Conservation (phyloP, 1,140 invertebrate genomes). For the Drosophila sturtevanti region DNA sequence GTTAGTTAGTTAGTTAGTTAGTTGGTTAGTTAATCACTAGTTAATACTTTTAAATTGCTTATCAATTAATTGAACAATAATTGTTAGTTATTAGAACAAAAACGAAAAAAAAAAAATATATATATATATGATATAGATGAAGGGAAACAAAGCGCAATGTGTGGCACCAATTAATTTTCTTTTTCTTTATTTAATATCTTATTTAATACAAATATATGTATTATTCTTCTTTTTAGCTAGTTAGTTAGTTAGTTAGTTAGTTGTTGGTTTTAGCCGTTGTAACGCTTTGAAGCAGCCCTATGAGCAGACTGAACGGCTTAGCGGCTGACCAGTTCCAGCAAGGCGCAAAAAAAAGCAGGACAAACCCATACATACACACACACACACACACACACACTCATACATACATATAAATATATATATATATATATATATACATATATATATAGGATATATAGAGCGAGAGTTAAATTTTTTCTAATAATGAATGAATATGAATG, state of each 20-base stretch:
- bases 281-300: slow-evolving; percentile 72
- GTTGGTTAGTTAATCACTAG: slow-evolving; percentile 11
- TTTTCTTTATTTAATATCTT: neutral
- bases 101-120: neutral
- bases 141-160: neutral
- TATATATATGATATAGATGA: too few species aligned
- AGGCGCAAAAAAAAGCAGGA: slow-evolving; percentile 53
- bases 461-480: slow-evolving; percentile 76
- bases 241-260: slow-evolving; percentile 6
- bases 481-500: slow-evolving; percentile 81
- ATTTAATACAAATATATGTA: neutral
- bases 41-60: slow-evolving; percentile 10
- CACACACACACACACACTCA: slow-evolving; percentile 11
- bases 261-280: slow-evolving; percentile 41
- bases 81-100: neutral
- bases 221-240: slow-evolving; percentile 12
- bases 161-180: neutral
- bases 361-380: slow-evolving; percentile 29
- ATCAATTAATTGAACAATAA: slow-evolving; percentile 4
- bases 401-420: slow-evolving; percentile 26
- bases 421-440: slow-evolving; percentile 1
- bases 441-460: slow-evolving; percentile 29
- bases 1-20: neutral
- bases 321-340: slow-evolving; percentile 40
- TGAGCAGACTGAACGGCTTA: slow-evolving; percentile 75